Evolutionary conservation across 2,797 vertebrate species (phyloP).

Genomic region (Sebastes umbrosus): DNA sequence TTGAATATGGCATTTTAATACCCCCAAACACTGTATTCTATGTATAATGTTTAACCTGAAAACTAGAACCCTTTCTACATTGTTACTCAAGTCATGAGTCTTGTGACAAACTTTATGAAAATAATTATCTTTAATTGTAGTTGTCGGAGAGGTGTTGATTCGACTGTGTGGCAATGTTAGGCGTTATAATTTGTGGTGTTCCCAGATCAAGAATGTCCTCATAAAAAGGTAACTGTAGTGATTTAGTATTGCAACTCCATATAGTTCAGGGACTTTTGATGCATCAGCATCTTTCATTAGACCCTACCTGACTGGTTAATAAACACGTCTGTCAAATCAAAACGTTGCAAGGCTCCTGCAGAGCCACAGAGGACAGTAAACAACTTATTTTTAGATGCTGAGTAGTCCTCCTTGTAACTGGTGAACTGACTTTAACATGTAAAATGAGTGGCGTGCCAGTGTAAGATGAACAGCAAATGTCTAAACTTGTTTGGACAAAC

Average conservation of each 20-base stretch:
- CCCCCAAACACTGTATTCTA: not conserved
- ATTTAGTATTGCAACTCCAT: not conserved
- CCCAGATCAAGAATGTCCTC: not conserved
- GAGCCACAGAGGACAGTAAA: not conserved
- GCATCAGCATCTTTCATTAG: not conserved
- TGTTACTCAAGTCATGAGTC: not conserved
- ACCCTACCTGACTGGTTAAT: not conserved
- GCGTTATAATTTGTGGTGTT: not conserved
- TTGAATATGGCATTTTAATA: not conserved
- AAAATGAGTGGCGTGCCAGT: not conserved
- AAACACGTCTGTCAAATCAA: not conserved
- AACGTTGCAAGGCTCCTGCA: not conserved
- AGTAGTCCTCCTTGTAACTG: not conserved
- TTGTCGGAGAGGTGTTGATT: not conserved
- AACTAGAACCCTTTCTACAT: fast-evolving
- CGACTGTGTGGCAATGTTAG: not conserved
- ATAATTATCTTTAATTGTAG: slow-evolving; percentile 7
- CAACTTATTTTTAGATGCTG: not conserved
- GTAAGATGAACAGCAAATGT: too few species aligned
- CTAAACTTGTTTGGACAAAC: too few species aligned
- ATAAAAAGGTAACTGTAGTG: not conserved
- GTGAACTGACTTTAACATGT: not conserved
- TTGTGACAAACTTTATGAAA: not conserved
- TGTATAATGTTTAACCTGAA: not conserved
- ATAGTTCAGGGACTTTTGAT: not conserved